Conservation (phyloP, 2,113 vertebrate species). For the Reinhardtius hippoglossoides region DNA sequence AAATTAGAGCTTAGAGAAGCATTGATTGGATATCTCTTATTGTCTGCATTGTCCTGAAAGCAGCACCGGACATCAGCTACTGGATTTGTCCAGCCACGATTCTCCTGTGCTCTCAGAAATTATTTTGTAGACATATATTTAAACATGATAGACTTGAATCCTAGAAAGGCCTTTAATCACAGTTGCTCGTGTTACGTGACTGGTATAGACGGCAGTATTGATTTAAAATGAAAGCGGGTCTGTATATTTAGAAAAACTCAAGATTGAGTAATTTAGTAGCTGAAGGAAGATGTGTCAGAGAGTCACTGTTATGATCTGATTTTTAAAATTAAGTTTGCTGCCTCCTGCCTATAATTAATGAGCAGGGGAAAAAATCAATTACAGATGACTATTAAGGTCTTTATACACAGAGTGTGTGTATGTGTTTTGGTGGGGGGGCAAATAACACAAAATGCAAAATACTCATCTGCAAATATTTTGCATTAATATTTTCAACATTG, state of each 20-base stretch:
- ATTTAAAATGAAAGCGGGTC: background rate
- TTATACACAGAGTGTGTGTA: background rate
- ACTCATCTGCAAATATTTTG: too few relatives aligned
- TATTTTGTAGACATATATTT: background rate
- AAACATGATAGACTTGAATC: background rate
- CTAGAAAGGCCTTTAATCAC: background rate
- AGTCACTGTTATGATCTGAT: background rate
- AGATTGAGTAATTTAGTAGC: background rate
- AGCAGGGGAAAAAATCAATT: background rate
- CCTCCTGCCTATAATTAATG: background rate
- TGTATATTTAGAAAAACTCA: background rate
- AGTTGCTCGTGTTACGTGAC: background rate
- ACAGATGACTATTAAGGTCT: background rate
- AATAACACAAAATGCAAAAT: too few relatives aligned
- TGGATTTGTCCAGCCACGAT: background rate
- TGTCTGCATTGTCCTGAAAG: background rate
- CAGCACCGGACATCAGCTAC: background rate
- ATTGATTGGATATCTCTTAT: background rate
- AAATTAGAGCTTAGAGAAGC: conserved; percentile 1
- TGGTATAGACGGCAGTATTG: background rate
- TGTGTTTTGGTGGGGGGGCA: background rate
- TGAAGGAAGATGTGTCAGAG: background rate
- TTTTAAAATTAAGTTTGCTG: background rate
- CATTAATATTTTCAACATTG: too few relatives aligned
- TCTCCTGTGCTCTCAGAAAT: background rate